A percentile compares a stretch with the other conserved stretches of the same genome.
phyloP scores from a whole-genome alignment of 37 sponge, comb jelly and placozoan species.

The Oopsacas minuta region DNA sequence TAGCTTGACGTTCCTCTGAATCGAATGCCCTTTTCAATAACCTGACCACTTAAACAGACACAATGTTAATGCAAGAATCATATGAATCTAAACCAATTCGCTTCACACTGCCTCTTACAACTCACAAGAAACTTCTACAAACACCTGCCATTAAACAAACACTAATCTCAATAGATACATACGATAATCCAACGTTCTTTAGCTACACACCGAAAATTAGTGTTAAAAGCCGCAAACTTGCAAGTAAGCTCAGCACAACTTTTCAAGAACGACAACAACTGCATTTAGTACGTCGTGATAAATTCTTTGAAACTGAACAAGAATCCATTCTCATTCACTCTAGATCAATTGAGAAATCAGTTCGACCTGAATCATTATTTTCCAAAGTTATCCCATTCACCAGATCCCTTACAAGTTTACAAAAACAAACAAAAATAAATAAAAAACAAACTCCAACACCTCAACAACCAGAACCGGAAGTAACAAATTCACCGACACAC shows the following conservation, averaged over 20 bases:
- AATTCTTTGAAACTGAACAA: slow-evolving; percentile 10
- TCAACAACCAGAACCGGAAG: not conserved
- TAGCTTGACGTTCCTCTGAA: no score
- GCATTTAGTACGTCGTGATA: slow-evolving; percentile 37
- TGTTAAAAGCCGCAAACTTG: slow-evolving; percentile 35
- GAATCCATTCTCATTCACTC: not conserved
- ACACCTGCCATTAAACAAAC: not conserved
- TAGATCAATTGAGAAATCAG: not conserved
- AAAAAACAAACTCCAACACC: not conserved
- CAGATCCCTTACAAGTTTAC: not conserved
- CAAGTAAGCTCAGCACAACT: slow-evolving; percentile 33
- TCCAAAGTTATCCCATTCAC: not conserved
- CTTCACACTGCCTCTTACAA: not conserved
- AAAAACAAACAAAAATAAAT: not conserved
- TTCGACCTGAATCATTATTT: not conserved
- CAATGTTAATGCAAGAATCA: not conserved
- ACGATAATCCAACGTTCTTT: not conserved
- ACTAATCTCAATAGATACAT: not conserved
- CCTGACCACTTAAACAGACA: no score
- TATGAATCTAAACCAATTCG: not conserved
- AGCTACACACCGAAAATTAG: slow-evolving; percentile 29
- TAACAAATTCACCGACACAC: not conserved
- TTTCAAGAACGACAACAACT: slow-evolving; percentile 44
- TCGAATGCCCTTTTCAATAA: no score
- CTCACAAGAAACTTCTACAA: not conserved